Base-by-base conservation (phyloP, 2,797 vertebrate genomes). In the Chloroceryle amazona region DNA sequence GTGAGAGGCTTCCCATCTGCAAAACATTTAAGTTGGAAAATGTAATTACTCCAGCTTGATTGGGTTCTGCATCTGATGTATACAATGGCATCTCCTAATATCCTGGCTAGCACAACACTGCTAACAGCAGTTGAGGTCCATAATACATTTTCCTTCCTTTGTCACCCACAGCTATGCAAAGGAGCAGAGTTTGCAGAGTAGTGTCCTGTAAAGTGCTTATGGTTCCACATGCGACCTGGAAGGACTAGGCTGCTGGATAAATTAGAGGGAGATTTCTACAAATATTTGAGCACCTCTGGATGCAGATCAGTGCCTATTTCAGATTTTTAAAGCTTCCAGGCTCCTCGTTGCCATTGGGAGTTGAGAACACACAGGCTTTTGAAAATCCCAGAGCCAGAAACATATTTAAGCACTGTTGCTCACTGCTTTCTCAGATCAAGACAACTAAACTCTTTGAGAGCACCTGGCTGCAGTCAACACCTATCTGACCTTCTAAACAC, bases 171-270 rank as follows among this genome's bases (percentile, higher is more conserved):
- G 93, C 86, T 83, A 86, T 33, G 62, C 88, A 96, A 96, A 96
- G 86, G 83, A 96, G 92, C 65, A 93, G 96, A 95, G 83, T 93
- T 81, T 90, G 96, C 84, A 95, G 93, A 96, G 87, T 12, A 91
- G 65, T 74, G 75, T 86, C 37, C 13, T 91, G 89, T 93, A 92
- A 97, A 97, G 79, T 76, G 90, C 89, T 95, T 58, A 31, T 62
- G 73, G 86, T 96, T 95, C 91, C 91, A 96, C 96, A 95, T 52
- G 93, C 44, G 55, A 94, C 94, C 87, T 49, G 49, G 86, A 96
- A 96, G 46, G 70, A 97, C 71, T 87, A 57, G 61, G 57, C 62
- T 93, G 76, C 78, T 94, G 94, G 91, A 94, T 96, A 97, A 97
- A 94, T 94, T 88, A 91, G 33, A 68, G 68, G 20, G 71, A 79